Evolutionary conservation across 2,888 invertebrate species (phyloP).

Genomic region (Boloria euphrosyne): DNA sequence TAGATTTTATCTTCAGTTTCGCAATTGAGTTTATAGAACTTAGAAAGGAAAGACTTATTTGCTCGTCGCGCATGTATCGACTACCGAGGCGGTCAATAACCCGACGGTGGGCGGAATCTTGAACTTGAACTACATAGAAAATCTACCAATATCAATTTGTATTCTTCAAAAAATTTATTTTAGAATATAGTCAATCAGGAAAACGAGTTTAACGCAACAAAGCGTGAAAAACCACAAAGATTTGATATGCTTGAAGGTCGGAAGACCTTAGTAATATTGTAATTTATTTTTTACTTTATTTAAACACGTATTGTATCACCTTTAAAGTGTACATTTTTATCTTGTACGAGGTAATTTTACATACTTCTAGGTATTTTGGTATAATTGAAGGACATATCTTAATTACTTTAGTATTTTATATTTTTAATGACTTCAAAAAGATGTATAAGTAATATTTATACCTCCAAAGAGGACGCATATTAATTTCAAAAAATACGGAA

Average conservation of each 20-base stretch:
- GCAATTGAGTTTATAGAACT: constrained; percentile 39
- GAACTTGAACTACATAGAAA: constrained; percentile 73
- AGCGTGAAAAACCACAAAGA: background rate
- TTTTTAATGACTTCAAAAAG: too few species aligned
- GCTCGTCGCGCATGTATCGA: constrained; percentile 56
- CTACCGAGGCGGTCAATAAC: constrained; percentile 68
- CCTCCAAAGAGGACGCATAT: too few species aligned
- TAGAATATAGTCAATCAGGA: background rate
- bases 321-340: constrained; percentile 1
- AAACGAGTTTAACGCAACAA: background rate
- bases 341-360: background rate
- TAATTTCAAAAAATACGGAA: too few species aligned
- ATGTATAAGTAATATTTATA: too few species aligned
- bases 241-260: background rate
- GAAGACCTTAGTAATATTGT: constrained; percentile 10
- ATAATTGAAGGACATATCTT: too few species aligned
- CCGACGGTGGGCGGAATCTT: constrained; percentile 60
- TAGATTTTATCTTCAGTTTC: constrained; percentile 20
- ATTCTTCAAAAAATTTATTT: background rate
- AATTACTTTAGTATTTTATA: too few species aligned
- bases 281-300: constrained; percentile 16
- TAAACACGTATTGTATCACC: background rate
- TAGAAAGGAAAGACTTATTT: constrained; percentile 42
- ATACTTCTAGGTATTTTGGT: background rate
- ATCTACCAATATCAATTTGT: constrained; percentile 49